phyloP scores from a whole-genome alignment of 64 coral and sea anemone species.

The Actinia tenebrosa region DNA sequence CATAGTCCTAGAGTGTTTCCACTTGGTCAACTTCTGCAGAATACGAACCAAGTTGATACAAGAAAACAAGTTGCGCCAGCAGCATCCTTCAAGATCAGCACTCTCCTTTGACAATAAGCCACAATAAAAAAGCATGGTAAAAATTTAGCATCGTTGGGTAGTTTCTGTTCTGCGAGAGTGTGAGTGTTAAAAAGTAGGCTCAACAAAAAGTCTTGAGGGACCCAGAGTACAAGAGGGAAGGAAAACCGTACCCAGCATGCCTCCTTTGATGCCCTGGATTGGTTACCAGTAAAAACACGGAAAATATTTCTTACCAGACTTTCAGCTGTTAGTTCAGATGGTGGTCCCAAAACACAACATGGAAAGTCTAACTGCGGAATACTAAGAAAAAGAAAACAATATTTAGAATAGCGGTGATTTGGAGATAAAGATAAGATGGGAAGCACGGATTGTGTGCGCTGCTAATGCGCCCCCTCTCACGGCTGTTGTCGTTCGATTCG shows the following conservation, averaged over 20 bases:
- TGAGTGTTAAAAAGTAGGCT: no score
- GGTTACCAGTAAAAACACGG: no score
- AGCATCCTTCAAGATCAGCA: conserved; percentile 75
- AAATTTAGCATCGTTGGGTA: background rate
- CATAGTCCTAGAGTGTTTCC: conserved; percentile 99
- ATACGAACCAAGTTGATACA: conserved; percentile 93
- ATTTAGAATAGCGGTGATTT: background rate
- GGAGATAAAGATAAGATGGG: no score
- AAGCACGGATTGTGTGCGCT: no score
- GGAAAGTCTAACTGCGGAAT: conserved; percentile 94
- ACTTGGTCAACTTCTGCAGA: conserved; percentile 96
- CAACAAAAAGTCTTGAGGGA: no score
- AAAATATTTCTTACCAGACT: conserved; percentile 59
- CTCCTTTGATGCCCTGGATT: no score
- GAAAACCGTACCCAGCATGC: no score
- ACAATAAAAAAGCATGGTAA: background rate
- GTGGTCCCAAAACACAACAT: conserved; percentile 64
- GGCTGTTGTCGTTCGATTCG: no score
- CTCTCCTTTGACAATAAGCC: conserved; percentile 56
- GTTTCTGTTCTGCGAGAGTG: background rate
- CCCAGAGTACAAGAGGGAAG: no score
- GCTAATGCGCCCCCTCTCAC: no score
- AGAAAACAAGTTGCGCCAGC: conserved; percentile 96
- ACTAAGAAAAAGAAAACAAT: background rate
- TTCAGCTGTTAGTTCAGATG: conserved; percentile 76